Percentiles rank a stretch among this genome's conserved stretches.
phyloP scores from a whole-genome alignment of 2,888 invertebrate species.

The Heliconius aoede region DNA sequence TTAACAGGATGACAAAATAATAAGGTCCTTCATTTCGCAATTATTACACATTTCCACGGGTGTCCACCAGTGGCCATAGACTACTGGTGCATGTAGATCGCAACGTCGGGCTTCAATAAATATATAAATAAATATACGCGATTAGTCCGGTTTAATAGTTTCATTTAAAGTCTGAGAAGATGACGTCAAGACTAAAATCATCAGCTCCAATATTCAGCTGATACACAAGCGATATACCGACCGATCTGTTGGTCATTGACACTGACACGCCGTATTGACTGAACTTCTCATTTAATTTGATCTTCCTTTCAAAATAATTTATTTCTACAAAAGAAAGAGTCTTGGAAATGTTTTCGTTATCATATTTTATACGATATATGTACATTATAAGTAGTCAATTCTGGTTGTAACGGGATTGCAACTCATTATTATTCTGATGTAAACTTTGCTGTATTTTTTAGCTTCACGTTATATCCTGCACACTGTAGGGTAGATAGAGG shows the following conservation, averaged over 20 bases:
- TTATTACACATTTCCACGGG: too few relatives aligned
- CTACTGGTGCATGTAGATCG: neutral
- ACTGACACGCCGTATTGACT: neutral
- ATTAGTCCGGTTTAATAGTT: too few relatives aligned
- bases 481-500: too few relatives aligned
- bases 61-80: neutral
- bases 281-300: neutral
- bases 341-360: neutral
- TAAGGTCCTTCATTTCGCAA: too few relatives aligned
- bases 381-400: neutral
- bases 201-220: neutral
- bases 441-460: neutral
- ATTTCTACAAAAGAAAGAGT: neutral
- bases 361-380: neutral
- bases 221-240: conserved; percentile 1
- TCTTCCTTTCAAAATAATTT: neutral
- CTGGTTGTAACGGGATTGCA: conserved; percentile 6
- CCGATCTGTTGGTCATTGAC: conserved; percentile 27
- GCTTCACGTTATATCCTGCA: too few relatives aligned
- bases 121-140: too few relatives aligned
- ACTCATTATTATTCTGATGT: neutral
- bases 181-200: neutral
- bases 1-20: too few relatives aligned
- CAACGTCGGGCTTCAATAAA: too few relatives aligned
- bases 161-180: neutral